phyloP scores from a whole-genome alignment of 2,888 invertebrate genomes.

The Hipparchia sbordonii region DNA sequence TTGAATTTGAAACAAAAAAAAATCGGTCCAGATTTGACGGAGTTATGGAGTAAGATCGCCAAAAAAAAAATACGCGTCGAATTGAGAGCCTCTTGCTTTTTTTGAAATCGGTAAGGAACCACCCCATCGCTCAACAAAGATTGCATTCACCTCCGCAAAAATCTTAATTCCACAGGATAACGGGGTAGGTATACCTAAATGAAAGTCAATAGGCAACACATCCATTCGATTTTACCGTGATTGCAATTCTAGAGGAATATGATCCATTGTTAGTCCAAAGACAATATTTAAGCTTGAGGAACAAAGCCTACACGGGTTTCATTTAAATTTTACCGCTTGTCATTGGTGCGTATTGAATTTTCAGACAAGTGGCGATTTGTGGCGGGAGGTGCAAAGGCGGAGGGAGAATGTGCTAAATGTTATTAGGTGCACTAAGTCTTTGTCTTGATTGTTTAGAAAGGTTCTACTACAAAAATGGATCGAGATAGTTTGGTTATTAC shows the following conservation, averaged over 20 bases:
- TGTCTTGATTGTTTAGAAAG: background rate
- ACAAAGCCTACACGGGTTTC: slow-evolving; percentile 57
- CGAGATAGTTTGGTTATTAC: too few relatives aligned
- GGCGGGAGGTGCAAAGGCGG: slow-evolving; percentile 52
- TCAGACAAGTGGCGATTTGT: slow-evolving; percentile 56
- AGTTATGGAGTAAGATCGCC: too few relatives aligned
- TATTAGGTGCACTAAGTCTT: background rate
- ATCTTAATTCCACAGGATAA: too few relatives aligned
- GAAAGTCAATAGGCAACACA: background rate
- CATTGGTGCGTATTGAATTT: slow-evolving; percentile 49
- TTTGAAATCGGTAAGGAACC: too few relatives aligned
- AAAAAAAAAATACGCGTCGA: too few relatives aligned
- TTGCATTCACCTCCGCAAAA: too few relatives aligned
- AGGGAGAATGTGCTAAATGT: slow-evolving; percentile 40
- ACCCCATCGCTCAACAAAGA: too few relatives aligned
- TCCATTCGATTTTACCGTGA: background rate
- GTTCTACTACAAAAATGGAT: background rate
- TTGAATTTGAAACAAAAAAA: too few relatives aligned
- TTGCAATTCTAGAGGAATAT: slow-evolving; percentile 42
- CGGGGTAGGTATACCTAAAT: too few relatives aligned
- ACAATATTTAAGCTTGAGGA: slow-evolving; percentile 36
- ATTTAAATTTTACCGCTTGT: slow-evolving; percentile 61
- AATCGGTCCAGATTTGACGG: too few relatives aligned
- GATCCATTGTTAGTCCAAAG: slow-evolving; percentile 57
- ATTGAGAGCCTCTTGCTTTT: too few relatives aligned